Conservation (phyloP, 2,113 vertebrate genomes). For the Sinocyclocheilus rhinocerous region DNA sequence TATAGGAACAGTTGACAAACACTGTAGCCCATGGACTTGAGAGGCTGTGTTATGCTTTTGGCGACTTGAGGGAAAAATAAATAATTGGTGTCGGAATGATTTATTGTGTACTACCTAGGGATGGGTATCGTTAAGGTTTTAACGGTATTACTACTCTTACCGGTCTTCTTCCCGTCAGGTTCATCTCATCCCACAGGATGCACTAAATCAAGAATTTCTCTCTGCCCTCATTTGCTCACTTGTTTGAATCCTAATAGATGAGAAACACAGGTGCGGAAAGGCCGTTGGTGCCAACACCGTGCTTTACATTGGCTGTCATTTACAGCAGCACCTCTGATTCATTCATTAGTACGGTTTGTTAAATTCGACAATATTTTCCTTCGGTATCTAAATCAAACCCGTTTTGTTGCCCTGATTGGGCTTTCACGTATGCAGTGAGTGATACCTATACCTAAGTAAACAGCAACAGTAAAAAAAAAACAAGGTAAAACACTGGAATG, state of each 20-base stretch:
- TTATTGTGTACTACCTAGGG: conserved; percentile 45
- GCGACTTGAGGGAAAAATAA: conserved; percentile 44
- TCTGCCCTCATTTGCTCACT: conserved; percentile 47
- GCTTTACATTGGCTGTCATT: conserved; percentile 10
- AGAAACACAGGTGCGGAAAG: conserved; percentile 23
- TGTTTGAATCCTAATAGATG: conserved; percentile 32
- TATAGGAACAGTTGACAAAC: conserved; percentile 26
- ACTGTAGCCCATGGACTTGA: conserved; percentile 35
- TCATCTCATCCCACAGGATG: conserved; percentile 28
- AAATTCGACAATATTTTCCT: conserved; percentile 38
- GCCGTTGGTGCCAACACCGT: background rate
- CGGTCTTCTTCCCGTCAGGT: conserved; percentile 44
- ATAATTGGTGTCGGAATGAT: conserved; percentile 48
- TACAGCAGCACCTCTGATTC: conserved; percentile 30
- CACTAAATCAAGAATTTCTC: conserved; percentile 42
- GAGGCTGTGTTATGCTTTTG: conserved; percentile 33
- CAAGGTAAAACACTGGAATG: background rate
- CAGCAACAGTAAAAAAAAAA: conserved; percentile 11
- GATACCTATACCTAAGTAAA: background rate
- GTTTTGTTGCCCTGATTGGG: conserved; percentile 34
- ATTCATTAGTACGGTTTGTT: conserved; percentile 44
- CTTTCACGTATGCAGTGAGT: conserved; percentile 12
- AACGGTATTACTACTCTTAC: no score
- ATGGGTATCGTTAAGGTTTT: no score
- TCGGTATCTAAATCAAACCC: conserved; percentile 28